These are phyloP conservation scores for Nothoprocta pentlandii DNA, from an alignment of 2,113 vertebrate genomes.

Conservation along the genomic window DNA sequence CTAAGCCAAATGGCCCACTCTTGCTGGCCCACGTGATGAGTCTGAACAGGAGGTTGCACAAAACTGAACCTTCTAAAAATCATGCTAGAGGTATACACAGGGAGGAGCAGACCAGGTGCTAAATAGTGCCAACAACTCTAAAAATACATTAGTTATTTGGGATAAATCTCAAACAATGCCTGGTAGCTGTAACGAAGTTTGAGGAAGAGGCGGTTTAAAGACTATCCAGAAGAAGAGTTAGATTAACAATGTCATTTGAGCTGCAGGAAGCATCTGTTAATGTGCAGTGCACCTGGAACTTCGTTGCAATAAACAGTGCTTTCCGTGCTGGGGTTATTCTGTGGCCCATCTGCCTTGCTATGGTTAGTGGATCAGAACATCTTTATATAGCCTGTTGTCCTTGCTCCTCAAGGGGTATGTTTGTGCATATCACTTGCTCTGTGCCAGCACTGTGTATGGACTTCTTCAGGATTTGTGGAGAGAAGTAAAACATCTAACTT, in stretches of 20 bases:
- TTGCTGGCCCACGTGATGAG: background rate
- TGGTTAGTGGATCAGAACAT: background rate
- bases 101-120: background rate
- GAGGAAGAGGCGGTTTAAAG: background rate
- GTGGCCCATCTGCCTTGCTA: background rate
- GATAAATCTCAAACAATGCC: background rate
- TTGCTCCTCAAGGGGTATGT: background rate
- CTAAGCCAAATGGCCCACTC: background rate
- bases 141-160: background rate
- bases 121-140: background rate
- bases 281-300: background rate
- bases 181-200: background rate
- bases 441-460: background rate
- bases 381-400: background rate
- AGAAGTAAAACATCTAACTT: background rate
- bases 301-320: background rate
- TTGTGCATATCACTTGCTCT: background rate
- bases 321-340: background rate
- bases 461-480: background rate
- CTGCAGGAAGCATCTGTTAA: background rate
- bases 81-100: background rate
- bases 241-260: background rate
- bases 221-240: background rate
- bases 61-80: background rate
- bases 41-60: background rate